A percentile compares a stretch with the other conserved stretches of the same genome.
Evolutionary conservation across 2,888 invertebrate species (phyloP).

Genomic region (Strigamia maritima): DNA sequence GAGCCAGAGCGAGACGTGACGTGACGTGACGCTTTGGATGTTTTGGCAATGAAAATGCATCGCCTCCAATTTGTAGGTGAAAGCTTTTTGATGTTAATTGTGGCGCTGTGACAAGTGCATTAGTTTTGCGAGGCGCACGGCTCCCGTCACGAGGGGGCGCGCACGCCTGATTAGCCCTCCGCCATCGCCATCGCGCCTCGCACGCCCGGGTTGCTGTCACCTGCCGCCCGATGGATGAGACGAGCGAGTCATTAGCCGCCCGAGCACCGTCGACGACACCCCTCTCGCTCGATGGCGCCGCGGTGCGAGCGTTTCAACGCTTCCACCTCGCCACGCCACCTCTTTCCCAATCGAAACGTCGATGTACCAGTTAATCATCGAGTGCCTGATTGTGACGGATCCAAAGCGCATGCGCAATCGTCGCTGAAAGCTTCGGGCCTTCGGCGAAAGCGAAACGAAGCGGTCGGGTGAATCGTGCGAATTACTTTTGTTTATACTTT

Average conservation of each 20-base stretch:
- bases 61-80: constrained; percentile 35
- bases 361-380: constrained; percentile 32
- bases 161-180: constrained; percentile 32
- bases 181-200: not conserved
- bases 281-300: constrained; percentile 30
- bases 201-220: constrained; percentile 22
- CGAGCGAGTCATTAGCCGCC: constrained; percentile 32
- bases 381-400: constrained; percentile 32
- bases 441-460: not conserved
- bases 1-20: constrained; percentile 1
- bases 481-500: constrained; percentile 34
- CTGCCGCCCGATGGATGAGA: constrained; percentile 32
- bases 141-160: constrained; percentile 32
- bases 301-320: constrained; percentile 1
- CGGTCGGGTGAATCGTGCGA: constrained; percentile 23
- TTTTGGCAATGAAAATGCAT: constrained; percentile 38
- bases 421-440: constrained; percentile 10
- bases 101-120: constrained; percentile 38
- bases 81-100: constrained; percentile 39
- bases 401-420: constrained; percentile 1
- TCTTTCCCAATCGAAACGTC: constrained; percentile 25
- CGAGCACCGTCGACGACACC: constrained; percentile 28
- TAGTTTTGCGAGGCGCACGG: constrained; percentile 36
- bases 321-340: constrained; percentile 6
- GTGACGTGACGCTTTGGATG: constrained; percentile 15